Evolutionary conservation across 2,113 vertebrate species (phyloP), one percentile per base, ranked within the genome.

Genomic region (Sakesphorus luctuosus): DNA sequence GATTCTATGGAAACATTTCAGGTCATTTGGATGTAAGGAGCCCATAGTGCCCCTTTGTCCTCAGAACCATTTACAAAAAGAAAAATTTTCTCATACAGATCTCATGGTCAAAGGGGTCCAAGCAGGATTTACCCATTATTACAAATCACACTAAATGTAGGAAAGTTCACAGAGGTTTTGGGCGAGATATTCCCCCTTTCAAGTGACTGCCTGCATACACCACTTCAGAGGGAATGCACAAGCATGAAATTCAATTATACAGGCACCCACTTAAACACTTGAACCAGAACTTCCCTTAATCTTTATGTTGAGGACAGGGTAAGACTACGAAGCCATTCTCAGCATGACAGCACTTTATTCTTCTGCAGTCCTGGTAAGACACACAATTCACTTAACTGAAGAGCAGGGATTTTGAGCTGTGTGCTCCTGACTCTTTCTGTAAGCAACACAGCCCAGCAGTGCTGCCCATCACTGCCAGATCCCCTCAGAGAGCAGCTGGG

Each of bases 211-310:
- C 98, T 99, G 98, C 94, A 35, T 99, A 98, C 98, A 98, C 99
- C 90, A 99, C 99, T 99, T 99, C 99, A 99, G 98, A 99, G 98
- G 97, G 94, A 98, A 98, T 97, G 98, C 98, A 98, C 78, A 85
- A 98, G 99, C 98, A 98, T 99, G 98, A 99, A 99, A 99, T 99
- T 98, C 97, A 99, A 99, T 99, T 98, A 99, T 96, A 96, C 91
- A 87, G 94, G 98, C 98, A 98, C 98, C 93, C 93, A 96, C 98
- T 97, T 97, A 97, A 95, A 93, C 95, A 98, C 97, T 96, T 98
- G 97, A 97, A 98, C 97, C 98, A 98, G 98, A 98, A 98, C 96
- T 98, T 96, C 91, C 96, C 98, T 98, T 99, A 99, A 99, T 99
- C 99, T 98, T 97, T 95, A 96, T 95, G 95, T 95, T 96, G 97